phyloP scores from a whole-genome alignment of 92 coral and sea anemone species.

The Palythoa grandis region DNA sequence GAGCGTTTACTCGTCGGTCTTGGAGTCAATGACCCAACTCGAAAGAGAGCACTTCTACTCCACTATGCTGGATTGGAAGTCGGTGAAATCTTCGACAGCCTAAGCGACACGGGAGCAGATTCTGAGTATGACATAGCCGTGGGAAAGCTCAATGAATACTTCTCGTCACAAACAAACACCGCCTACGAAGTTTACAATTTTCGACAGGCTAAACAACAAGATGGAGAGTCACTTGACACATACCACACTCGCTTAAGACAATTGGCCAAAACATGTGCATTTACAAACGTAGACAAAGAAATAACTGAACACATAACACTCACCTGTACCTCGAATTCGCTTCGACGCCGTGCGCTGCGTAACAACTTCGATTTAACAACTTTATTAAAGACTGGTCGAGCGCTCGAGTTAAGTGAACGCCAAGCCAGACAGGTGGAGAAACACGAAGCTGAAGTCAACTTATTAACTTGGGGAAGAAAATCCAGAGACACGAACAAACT shows the following conservation, averaged over 20 bases:
- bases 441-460: slow-evolving; percentile 15
- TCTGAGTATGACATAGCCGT: slow-evolving; percentile 4
- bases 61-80: slow-evolving; percentile 36
- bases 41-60: slow-evolving; percentile 22
- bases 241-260: background rate
- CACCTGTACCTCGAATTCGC: slow-evolving; percentile 42
- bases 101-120: slow-evolving; percentile 17
- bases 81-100: slow-evolving; percentile 18
- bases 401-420: slow-evolving; percentile 52
- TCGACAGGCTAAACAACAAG: slow-evolving; percentile 29
- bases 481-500: background rate
- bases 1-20: background rate
- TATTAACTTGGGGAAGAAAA: background rate
- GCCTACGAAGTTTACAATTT: slow-evolving; percentile 47
- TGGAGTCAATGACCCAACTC: background rate
- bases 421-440: slow-evolving; percentile 54
- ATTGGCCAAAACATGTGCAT: slow-evolving; percentile 35
- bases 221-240: slow-evolving; percentile 26
- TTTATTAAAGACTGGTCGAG: slow-evolving; percentile 54
- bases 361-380: slow-evolving; percentile 40
- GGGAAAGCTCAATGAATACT: slow-evolving; percentile 27
- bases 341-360: slow-evolving; percentile 58
- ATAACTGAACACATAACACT: slow-evolving; percentile 43
- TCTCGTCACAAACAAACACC: slow-evolving; percentile 30
- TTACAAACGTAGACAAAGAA: slow-evolving; percentile 45